phyloP scores from a whole-genome alignment of 2,113 vertebrate species.

The Perognathus longimembris region DNA sequence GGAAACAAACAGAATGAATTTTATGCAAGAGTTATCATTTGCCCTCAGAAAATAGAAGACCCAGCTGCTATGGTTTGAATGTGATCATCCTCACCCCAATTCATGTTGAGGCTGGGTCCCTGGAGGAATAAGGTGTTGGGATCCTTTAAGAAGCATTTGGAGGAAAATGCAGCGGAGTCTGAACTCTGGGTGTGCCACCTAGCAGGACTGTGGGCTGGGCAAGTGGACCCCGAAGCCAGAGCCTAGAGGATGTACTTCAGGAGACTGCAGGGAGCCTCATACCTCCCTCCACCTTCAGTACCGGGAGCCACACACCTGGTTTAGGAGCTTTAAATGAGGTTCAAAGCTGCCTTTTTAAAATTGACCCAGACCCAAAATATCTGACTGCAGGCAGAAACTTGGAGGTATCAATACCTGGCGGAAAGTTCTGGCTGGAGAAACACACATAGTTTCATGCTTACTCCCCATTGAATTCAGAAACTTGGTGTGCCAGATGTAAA shows the following conservation, averaged over 20 bases:
- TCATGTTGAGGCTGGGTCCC: neutral
- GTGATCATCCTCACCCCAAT: neutral
- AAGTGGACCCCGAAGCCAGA: neutral
- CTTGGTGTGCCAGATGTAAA: neutral
- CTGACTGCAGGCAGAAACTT: neutral
- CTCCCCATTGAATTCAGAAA: neutral
- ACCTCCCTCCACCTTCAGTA: neutral
- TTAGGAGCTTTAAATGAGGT: neutral
- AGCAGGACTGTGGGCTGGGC: neutral
- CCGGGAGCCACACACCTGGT: neutral
- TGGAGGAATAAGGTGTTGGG: no score
- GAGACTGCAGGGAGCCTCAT: neutral
- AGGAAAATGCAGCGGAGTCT: neutral
- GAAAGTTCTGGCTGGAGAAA: neutral
- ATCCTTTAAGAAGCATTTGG: neutral
- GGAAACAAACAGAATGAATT: neutral
- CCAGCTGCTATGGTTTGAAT: neutral
- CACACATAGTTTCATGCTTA: neutral
- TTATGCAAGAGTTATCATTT: conserved; percentile 38
- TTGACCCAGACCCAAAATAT: neutral
- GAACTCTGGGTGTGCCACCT: neutral
- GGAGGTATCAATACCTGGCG: neutral
- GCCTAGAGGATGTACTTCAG: neutral
- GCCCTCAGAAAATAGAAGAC: neutral
- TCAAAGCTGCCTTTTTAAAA: conserved; percentile 19